Evolutionary conservation across 2,797 vertebrate genomes (phyloP).

Genomic region (Lepus oiostolus): DNA sequence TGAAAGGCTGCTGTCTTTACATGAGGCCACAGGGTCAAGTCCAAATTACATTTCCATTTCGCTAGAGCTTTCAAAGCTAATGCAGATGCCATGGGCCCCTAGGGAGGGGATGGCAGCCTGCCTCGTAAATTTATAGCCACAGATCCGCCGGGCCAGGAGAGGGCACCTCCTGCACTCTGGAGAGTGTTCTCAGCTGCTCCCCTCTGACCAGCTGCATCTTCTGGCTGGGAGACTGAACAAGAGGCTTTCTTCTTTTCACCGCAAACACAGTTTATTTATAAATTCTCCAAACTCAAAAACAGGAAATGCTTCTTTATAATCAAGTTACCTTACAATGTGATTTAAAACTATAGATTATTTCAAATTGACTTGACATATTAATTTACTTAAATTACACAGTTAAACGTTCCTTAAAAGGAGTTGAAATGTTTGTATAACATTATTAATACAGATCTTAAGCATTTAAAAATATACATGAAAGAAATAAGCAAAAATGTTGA

Average conservation of each 20-base stretch:
- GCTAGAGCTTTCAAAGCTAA: constrained; percentile 67
- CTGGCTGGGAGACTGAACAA: not conserved
- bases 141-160: not conserved
- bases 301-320: constrained; percentile 38
- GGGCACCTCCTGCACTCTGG: not conserved
- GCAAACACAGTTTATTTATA: constrained; percentile 9
- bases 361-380: constrained; percentile 44
- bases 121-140: constrained; percentile 56
- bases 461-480: not conserved
- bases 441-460: constrained; percentile 29
- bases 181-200: not conserved
- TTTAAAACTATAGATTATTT: not conserved
- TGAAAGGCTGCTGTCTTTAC: constrained; percentile 57
- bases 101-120: not conserved
- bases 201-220: not conserved
- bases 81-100: not conserved
- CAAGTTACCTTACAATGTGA: constrained; percentile 39
- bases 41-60: constrained; percentile 65
- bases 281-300: constrained; percentile 30
- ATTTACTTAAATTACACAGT: not conserved
- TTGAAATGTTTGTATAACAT: not conserved
- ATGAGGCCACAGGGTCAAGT: constrained; percentile 47
- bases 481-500: constrained; percentile 26
- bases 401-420: constrained; percentile 30
- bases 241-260: not conserved